Evolutionary conservation across 2,888 invertebrate genomes (phyloP).

Genomic region (Bhutanitis thaidina): DNA sequence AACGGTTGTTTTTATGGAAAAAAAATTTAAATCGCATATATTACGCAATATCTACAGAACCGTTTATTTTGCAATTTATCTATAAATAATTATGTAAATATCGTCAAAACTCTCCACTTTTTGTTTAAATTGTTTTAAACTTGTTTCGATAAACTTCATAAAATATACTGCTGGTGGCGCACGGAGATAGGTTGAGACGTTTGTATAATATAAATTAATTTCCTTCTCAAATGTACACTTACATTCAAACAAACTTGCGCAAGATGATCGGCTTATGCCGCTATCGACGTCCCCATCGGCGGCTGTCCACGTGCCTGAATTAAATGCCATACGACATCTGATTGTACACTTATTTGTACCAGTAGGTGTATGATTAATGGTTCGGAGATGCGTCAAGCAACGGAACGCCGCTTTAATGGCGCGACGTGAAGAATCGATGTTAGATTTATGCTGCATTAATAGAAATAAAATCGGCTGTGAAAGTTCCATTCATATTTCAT

Average conservation of each 20-base stretch:
- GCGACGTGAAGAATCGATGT: conserved; percentile 13
- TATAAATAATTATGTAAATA: too few species aligned
- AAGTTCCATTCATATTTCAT: background rate
- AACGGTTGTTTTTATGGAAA: too few species aligned
- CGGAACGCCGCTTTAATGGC: conserved; percentile 31
- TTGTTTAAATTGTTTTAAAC: too few species aligned
- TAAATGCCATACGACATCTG: conserved; percentile 48
- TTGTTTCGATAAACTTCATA: too few species aligned
- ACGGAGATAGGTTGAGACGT: too few species aligned
- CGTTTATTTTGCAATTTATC: too few species aligned
- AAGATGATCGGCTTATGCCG: conserved; percentile 61
- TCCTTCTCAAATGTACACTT: conserved; percentile 37
- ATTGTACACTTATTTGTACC: conserved; percentile 53
- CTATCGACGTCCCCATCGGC: conserved; percentile 41
- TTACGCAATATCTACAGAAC: too few species aligned
- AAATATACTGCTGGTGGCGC: too few species aligned
- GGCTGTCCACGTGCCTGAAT: conserved; percentile 61
- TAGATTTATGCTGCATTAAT: conserved; percentile 10
- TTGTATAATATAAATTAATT: too few species aligned
- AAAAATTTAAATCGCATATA: too few species aligned
- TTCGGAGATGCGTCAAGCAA: conserved; percentile 39
- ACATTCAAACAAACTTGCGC: conserved; percentile 41
- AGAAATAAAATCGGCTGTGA: conserved; percentile 10
- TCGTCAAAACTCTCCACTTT: too few species aligned
- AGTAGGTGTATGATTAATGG: conserved; percentile 52